These are phyloP conservation scores for Aleiodes sp. DNA, from an alignment of 1,140 invertebrate genomes.

Conservation along the genomic window DNA sequence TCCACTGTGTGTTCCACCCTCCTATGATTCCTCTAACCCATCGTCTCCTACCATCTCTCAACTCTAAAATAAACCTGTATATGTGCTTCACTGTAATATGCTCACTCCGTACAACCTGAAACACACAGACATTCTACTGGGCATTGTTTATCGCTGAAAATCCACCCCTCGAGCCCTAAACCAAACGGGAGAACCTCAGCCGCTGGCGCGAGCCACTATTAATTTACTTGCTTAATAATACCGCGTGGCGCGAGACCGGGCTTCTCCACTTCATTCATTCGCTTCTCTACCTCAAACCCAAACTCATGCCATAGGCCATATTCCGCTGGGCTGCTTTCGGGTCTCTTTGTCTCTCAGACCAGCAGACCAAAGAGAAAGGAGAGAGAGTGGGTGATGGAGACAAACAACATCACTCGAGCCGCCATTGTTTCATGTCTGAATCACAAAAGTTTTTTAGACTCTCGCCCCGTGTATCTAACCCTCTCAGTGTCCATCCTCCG, in stretches of 20 bases:
- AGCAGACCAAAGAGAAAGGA: neutral
- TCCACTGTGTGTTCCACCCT: neutral
- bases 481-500: constrained; percentile 1
- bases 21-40: neutral
- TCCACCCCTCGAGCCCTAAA: constrained; percentile 42
- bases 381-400: constrained; percentile 26
- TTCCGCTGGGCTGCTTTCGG: neutral
- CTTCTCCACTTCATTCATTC: constrained; percentile 31
- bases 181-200: constrained; percentile 10
- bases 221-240: constrained; percentile 65
- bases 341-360: constrained; percentile 1
- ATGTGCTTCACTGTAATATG: too few relatives aligned
- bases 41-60: neutral
- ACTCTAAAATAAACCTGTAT: neutral
- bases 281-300: constrained; percentile 19
- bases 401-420: constrained; percentile 25
- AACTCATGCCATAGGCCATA: neutral
- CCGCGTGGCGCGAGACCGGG: constrained; percentile 1
- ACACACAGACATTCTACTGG: constrained; percentile 32
- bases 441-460: constrained; percentile 1
- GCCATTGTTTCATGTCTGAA: constrained; percentile 44
- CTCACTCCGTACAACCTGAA: neutral
- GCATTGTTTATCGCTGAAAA: constrained; percentile 59
- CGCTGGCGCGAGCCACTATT: constrained; percentile 54
- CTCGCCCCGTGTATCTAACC: neutral